Conservation (phyloP, 2,888 invertebrate genomes). For the Polia nebulosa region DNA sequence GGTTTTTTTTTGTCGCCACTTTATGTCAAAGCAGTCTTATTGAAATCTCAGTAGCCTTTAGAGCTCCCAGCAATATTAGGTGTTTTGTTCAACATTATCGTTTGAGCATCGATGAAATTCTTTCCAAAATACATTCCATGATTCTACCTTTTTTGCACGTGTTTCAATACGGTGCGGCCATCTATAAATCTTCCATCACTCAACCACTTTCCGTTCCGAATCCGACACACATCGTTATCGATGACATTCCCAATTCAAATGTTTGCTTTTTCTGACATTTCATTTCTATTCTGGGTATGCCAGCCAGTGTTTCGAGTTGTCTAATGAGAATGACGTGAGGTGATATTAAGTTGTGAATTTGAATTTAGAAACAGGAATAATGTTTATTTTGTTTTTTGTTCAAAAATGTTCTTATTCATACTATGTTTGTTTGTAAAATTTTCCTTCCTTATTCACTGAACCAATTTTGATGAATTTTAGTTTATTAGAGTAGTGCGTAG, state of each 20-base stretch:
- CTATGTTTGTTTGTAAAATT: too few relatives aligned
- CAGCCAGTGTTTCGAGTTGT: slow-evolving; percentile 17
- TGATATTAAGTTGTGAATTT: background rate
- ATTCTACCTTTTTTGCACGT: slow-evolving; percentile 1
- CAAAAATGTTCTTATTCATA: background rate
- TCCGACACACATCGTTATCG: slow-evolving; percentile 38
- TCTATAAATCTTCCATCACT: slow-evolving; percentile 50
- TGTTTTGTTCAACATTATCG: background rate
- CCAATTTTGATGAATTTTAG: too few relatives aligned
- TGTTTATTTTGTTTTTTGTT: background rate
- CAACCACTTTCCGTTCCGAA: slow-evolving; percentile 32
- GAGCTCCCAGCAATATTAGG: too few relatives aligned
- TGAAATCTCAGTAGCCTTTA: too few relatives aligned
- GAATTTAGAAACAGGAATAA: background rate
- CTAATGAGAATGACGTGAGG: slow-evolving; percentile 5
- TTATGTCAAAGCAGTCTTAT: too few relatives aligned
- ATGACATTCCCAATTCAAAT: slow-evolving; percentile 46
- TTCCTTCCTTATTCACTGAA: too few relatives aligned
- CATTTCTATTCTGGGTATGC: slow-evolving; percentile 8
- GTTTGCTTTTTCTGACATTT: slow-evolving; percentile 29
- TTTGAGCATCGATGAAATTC: background rate
- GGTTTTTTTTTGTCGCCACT: too few relatives aligned
- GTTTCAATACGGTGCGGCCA: background rate
- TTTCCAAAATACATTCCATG: background rate
- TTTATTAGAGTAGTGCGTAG: too few relatives aligned